Evolutionary conservation across 2,888 invertebrate species (phyloP).

Genomic region (Cerastis rubricosa): DNA sequence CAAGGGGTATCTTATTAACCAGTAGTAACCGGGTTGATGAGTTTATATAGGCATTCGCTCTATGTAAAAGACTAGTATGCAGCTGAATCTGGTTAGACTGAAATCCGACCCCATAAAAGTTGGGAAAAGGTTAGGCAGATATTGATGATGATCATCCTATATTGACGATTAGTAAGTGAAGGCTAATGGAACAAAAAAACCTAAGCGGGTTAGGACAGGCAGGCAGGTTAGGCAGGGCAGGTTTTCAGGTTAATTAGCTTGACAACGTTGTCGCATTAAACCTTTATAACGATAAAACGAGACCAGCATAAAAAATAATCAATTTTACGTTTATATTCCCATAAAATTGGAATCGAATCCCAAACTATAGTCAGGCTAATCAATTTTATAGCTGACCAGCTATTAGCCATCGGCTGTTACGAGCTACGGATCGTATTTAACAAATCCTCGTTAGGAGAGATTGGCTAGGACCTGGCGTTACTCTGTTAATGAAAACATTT

Average conservation of each 20-base stretch:
- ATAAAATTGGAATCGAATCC: slow-evolving; percentile 55
- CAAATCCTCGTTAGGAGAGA: slow-evolving; percentile 45
- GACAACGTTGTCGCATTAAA: not conserved
- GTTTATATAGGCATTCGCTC: not conserved
- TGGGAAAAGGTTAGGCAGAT: not conserved
- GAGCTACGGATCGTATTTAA: slow-evolving; percentile 39
- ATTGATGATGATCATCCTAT: not conserved
- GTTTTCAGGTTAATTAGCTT: not conserved
- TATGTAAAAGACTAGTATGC: not conserved
- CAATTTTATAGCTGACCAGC: slow-evolving; percentile 50
- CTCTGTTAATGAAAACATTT: slow-evolving; percentile 38
- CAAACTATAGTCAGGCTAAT: slow-evolving; percentile 48
- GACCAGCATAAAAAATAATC: slow-evolving; percentile 51
- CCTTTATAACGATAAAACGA: slow-evolving; percentile 18
- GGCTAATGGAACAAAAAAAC: not conserved
- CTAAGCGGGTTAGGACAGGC: not conserved
- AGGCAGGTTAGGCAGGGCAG: not conserved
- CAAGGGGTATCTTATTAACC: not conserved
- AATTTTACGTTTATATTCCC: slow-evolving; percentile 54
- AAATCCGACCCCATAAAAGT: not conserved
- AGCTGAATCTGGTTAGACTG: not conserved
- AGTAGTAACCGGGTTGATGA: not conserved
- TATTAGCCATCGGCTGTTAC: slow-evolving; percentile 37
- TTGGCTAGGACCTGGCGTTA: slow-evolving; percentile 22
- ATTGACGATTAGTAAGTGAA: not conserved